Evolutionary conservation across 2,888 invertebrate species (phyloP).

Genomic region (Drosophila antonietae): DNA sequence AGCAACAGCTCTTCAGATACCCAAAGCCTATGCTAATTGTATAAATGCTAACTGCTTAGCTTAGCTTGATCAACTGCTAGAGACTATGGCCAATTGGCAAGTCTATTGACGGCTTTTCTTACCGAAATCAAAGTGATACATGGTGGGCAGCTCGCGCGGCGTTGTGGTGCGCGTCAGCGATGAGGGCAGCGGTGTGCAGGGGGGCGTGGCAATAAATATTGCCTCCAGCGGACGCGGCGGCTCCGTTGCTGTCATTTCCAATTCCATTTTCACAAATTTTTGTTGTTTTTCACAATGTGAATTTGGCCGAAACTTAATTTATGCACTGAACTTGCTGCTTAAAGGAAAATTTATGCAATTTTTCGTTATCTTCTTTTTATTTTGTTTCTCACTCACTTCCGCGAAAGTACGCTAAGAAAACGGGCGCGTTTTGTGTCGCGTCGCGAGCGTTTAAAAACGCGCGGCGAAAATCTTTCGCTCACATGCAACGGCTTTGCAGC

Average conservation of each 20-base stretch:
- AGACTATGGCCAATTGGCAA: not conserved
- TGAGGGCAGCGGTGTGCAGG: slow-evolving; percentile 52
- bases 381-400: slow-evolving; percentile 25
- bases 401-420: slow-evolving; percentile 20
- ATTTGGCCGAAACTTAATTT: slow-evolving; percentile 48
- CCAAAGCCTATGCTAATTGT: slow-evolving; percentile 35
- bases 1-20: slow-evolving; percentile 17
- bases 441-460: slow-evolving; percentile 66
- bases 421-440: slow-evolving; percentile 61
- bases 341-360: slow-evolving; percentile 22
- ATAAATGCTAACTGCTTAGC: slow-evolving; percentile 13
- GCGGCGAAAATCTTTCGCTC: slow-evolving; percentile 48
- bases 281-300: slow-evolving; percentile 16
- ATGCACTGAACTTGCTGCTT: slow-evolving; percentile 65
- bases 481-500: slow-evolving; percentile 62
- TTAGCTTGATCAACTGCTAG: slow-evolving; percentile 12
- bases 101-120: slow-evolving; percentile 34
- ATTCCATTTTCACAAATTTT: slow-evolving; percentile 9
- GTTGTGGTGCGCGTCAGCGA: slow-evolving; percentile 74
- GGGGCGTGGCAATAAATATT: slow-evolving; percentile 67
- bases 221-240: slow-evolving; percentile 60
- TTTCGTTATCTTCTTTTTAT: too few relatives aligned
- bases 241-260: slow-evolving; percentile 59
- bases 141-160: slow-evolving; percentile 76
- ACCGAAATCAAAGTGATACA: slow-evolving; percentile 80